Conservation (phyloP, 2,888 invertebrate species). For the Drosophila nigricruria region DNA sequence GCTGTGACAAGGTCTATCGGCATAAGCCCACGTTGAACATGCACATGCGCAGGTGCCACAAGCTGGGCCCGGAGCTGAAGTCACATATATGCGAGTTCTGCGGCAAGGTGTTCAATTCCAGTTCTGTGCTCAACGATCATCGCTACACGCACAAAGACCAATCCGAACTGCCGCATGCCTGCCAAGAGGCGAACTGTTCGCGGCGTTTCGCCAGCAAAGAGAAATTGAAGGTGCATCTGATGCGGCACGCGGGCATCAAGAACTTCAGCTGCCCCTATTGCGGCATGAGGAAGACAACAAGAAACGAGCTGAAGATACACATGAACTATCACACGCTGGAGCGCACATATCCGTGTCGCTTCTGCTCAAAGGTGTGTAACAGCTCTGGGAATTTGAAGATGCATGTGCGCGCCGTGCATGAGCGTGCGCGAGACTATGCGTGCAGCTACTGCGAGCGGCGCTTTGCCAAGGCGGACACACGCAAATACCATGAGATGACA, state of each 20-base stretch:
- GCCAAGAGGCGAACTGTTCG: conserved; percentile 63
- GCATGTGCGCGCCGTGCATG: conserved; percentile 80
- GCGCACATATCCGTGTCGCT: conserved; percentile 77
- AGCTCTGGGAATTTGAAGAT: conserved; percentile 79
- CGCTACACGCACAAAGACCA: conserved; percentile 76
- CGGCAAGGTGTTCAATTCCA: conserved; percentile 76
- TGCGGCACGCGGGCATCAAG: conserved; percentile 83
- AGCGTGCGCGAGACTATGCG: conserved; percentile 75
- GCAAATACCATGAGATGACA: conserved; percentile 83
- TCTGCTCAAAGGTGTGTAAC: conserved; percentile 79
- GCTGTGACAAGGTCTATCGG: conserved; percentile 74
- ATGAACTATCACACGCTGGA: conserved; percentile 83
- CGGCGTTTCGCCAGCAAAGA: conserved; percentile 74
- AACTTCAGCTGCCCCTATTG: conserved; percentile 82
- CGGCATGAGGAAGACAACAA: conserved; percentile 80
- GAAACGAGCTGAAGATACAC: conserved; percentile 80
- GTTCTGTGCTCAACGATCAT: conserved; percentile 75
- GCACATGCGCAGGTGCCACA: conserved; percentile 73
- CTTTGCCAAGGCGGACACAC: conserved; percentile 81
- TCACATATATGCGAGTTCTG: conserved; percentile 81
- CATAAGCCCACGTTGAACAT: conserved; percentile 73
- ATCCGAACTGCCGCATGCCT: conserved; percentile 73
- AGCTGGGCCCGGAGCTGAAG: conserved; percentile 69
- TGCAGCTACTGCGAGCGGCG: conserved; percentile 78
- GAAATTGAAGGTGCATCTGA: conserved; percentile 79